These are phyloP conservation scores for Labrus mixtus DNA, from an alignment of 2,113 vertebrate genomes.

Conservation along the genomic window DNA sequence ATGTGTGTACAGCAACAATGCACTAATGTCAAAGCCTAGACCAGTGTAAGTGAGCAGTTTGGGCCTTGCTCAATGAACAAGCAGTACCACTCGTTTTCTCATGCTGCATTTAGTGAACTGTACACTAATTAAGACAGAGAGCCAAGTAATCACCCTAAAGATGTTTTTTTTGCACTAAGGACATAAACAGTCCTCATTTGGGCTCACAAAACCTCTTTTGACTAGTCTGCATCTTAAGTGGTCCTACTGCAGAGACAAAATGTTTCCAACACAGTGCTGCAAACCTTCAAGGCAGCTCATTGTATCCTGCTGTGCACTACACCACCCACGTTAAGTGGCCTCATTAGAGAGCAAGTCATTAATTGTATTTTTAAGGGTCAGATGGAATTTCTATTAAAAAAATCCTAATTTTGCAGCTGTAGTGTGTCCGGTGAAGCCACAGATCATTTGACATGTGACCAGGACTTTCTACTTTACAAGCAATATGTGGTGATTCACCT, in stretches of 20 bases:
- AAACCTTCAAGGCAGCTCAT: conserved; percentile 47
- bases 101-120: conserved; percentile 42
- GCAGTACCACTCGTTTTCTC: conserved; percentile 54
- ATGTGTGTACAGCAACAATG: conserved; percentile 26
- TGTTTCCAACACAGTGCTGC: conserved; percentile 66
- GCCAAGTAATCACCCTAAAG: conserved; percentile 62
- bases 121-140: conserved; percentile 53
- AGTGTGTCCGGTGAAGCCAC: conserved; percentile 10
- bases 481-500: conserved; percentile 6
- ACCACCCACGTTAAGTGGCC: conserved; percentile 61
- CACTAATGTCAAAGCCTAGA: conserved; percentile 53
- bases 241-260: conserved; percentile 48
- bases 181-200: conserved; percentile 71
- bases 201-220: conserved; percentile 73
- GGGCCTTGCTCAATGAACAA: conserved; percentile 51
- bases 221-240: conserved; percentile 50
- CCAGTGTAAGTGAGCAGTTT: conserved; percentile 36
- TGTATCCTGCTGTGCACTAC: conserved; percentile 44
- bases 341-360: conserved; percentile 55
- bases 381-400: background rate
- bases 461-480: background rate
- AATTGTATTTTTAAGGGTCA: conserved; percentile 49
- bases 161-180: conserved; percentile 42
- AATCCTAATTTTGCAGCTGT: conserved; percentile 13
- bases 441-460: conserved; percentile 22